phyloP scores from a whole-genome alignment of 2,113 vertebrate species.

The Rana temporaria region DNA sequence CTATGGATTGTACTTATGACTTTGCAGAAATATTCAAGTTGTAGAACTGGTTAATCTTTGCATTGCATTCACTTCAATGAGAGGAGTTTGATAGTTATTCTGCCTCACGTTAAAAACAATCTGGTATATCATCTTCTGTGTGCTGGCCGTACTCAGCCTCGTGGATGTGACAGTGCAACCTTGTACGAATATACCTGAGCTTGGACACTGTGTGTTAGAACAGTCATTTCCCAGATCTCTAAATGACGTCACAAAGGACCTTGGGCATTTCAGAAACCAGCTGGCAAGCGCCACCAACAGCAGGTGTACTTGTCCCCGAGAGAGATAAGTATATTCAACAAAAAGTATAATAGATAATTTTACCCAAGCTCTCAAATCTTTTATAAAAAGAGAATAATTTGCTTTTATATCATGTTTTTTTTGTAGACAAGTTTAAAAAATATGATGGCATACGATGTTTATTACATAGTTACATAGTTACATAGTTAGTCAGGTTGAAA shows the following conservation, averaged over 20 bases:
- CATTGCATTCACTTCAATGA: not conserved
- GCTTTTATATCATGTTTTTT: not conserved
- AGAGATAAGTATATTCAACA: slow-evolving; percentile 3
- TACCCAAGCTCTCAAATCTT: not conserved
- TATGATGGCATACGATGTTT: too few species aligned
- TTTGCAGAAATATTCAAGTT: too few species aligned
- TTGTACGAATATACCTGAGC: not conserved
- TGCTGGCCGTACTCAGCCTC: not conserved
- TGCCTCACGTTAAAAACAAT: not conserved
- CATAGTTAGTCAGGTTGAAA: too few species aligned
- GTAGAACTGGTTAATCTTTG: too few species aligned
- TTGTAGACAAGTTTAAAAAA: not conserved
- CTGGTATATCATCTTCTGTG: not conserved
- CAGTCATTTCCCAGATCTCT: not conserved
- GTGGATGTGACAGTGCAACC: not conserved
- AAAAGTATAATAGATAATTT: slow-evolving; percentile 5
- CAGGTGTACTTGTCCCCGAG: slow-evolving; percentile 27
- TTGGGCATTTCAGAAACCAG: slow-evolving; percentile 7
- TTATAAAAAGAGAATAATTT: not conserved
- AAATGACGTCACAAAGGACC: slow-evolving; percentile 10
- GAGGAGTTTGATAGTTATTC: not conserved
- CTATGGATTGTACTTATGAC: too few species aligned
- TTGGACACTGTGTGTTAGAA: not conserved
- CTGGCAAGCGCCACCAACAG: slow-evolving; percentile 37
- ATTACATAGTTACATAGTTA: too few species aligned